phyloP scores from a whole-genome alignment of 2,888 invertebrate species.

The Eilema sororculum region DNA sequence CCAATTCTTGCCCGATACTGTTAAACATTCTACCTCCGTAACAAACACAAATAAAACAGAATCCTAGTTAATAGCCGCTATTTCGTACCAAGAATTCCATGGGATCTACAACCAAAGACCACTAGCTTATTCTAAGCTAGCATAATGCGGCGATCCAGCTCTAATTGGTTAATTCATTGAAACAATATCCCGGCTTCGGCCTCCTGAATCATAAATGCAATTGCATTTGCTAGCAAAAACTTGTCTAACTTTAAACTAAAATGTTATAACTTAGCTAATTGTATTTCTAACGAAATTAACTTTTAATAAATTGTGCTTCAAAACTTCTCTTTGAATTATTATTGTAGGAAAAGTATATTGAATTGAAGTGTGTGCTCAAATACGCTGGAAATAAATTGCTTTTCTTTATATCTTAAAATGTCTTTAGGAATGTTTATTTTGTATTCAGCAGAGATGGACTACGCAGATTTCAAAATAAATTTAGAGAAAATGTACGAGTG shows the following conservation, averaged over 20 bases:
- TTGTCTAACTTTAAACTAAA: slow-evolving; percentile 40
- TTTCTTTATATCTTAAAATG: background rate
- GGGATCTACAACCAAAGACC: slow-evolving; percentile 7
- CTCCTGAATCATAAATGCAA: slow-evolving; percentile 49
- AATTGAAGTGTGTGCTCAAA: background rate
- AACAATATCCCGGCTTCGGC: slow-evolving; percentile 34
- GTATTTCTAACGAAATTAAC: slow-evolving; percentile 45
- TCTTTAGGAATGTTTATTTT: slow-evolving; percentile 1
- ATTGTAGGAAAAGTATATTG: background rate
- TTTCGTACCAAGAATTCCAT: slow-evolving; percentile 18
- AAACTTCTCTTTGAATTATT: slow-evolving; percentile 32
- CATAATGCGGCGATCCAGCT: slow-evolving; percentile 31
- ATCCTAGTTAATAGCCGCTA: slow-evolving; percentile 14
- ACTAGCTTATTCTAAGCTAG: slow-evolving; percentile 24
- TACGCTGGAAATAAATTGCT: slow-evolving; percentile 3
- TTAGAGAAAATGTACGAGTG: background rate
- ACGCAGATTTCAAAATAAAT: slow-evolving; percentile 4
- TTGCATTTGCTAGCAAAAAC: slow-evolving; percentile 47
- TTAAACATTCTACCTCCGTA: background rate
- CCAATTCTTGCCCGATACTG: background rate
- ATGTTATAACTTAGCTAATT: slow-evolving; percentile 42
- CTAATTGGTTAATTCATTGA: slow-evolving; percentile 45
- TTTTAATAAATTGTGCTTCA: slow-evolving; percentile 42
- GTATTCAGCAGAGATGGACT: background rate
- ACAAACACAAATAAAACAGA: slow-evolving; percentile 5